Percentiles rank a stretch among this genome's conserved stretches.
Evolutionary conservation across 2,797 vertebrate species (phyloP).

Genomic region (Knipowitschia caucasica): DNA sequence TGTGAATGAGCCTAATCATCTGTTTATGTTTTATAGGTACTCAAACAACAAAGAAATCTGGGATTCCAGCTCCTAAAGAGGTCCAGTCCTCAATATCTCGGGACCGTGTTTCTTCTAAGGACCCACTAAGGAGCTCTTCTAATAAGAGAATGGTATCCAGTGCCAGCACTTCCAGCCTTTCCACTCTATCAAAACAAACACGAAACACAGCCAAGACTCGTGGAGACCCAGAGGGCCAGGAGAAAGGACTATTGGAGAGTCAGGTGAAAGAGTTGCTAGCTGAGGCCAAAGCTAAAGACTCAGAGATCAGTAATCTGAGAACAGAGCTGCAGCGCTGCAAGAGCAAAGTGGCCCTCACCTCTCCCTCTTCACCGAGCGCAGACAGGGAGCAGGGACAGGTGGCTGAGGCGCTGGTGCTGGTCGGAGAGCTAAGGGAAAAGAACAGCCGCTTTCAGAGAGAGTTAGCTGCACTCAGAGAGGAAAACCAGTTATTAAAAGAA

Average conservation of each 20-base stretch:
- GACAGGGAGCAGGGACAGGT: constrained; percentile 65
- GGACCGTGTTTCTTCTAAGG: constrained; percentile 81
- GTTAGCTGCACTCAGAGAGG: constrained; percentile 82
- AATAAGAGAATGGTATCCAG: constrained; percentile 85
- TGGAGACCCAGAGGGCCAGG: constrained; percentile 78
- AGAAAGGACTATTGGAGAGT: constrained; percentile 83
- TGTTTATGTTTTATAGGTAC: constrained; percentile 68
- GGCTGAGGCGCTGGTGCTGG: constrained; percentile 73
- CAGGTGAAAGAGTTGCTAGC: constrained; percentile 92
- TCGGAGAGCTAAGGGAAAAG: constrained; percentile 85
- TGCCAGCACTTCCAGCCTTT: constrained; percentile 84
- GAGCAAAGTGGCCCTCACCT: constrained; percentile 67
- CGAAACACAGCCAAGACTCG: constrained; percentile 78
- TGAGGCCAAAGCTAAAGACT: constrained; percentile 93
- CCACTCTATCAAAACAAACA: constrained; percentile 82
- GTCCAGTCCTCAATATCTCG: constrained; percentile 76
- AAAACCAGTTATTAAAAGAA: constrained; percentile 88
- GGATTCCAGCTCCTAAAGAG: constrained; percentile 91
- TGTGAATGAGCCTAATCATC: background rate
- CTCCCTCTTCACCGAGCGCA: constrained; percentile 34
- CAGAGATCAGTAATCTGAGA: constrained; percentile 89
- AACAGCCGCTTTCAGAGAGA: constrained; percentile 87
- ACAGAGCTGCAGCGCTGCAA: constrained; percentile 85
- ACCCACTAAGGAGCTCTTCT: constrained; percentile 71
- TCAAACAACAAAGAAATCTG: constrained; percentile 83